phyloP scores from a whole-genome alignment of 2,113 vertebrate genomes.

The Osmerus eperlanus region DNA sequence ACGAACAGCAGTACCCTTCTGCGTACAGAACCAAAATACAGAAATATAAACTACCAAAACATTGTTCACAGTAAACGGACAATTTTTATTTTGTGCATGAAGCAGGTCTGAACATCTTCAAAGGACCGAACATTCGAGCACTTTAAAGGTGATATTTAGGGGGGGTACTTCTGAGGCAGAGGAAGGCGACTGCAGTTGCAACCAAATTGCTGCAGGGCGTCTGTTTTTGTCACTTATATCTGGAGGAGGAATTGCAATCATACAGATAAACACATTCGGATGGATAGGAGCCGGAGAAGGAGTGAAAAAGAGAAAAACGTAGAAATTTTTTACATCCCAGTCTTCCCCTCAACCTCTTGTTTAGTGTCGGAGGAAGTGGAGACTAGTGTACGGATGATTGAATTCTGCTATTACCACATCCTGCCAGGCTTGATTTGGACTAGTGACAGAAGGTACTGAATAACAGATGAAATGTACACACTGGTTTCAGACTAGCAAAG shows the following conservation, averaged over 20 bases:
- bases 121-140: too few species aligned
- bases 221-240: too few species aligned
- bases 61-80: too few species aligned
- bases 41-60: not conserved
- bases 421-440: conserved; percentile 45
- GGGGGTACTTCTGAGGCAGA: too few species aligned
- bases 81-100: too few species aligned
- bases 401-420: conserved; percentile 40
- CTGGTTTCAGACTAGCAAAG: conserved; percentile 37
- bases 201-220: too few species aligned
- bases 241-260: too few species aligned
- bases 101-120: too few species aligned
- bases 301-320: not conserved
- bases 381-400: conserved; percentile 33
- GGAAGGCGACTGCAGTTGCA: too few species aligned
- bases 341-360: conserved; percentile 27
- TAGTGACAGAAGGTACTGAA: conserved; percentile 41
- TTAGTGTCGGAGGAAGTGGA: conserved; percentile 42
- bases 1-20: not conserved
- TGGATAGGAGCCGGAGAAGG: too few species aligned
- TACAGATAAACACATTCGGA: too few species aligned
- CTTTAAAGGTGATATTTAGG: too few species aligned
- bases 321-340: conserved; percentile 15
- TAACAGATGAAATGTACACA: conserved; percentile 29
- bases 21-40: not conserved